Conservation (phyloP, 2,888 invertebrate genomes). For the Bombylius major region DNA sequence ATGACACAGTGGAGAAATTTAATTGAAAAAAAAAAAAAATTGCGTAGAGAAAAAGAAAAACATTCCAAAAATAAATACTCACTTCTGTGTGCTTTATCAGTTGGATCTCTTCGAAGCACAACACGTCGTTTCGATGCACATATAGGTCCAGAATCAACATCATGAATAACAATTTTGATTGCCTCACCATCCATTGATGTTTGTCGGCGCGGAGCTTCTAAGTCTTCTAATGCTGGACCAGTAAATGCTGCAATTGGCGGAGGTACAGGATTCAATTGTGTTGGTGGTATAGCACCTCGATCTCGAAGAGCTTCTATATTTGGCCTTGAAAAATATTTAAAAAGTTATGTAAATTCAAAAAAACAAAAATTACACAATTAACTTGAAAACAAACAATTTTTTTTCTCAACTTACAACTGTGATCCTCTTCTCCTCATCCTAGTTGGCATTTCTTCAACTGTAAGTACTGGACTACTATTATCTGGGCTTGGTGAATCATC, state of each 20-base stretch:
- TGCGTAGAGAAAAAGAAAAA: slow-evolving; percentile 16
- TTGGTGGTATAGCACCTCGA: slow-evolving; percentile 40
- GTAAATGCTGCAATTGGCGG: slow-evolving; percentile 34
- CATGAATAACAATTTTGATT: slow-evolving; percentile 85
- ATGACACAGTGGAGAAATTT: too few relatives aligned
- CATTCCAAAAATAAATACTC: slow-evolving; percentile 38
- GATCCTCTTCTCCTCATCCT: slow-evolving; percentile 67
- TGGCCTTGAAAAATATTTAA: slow-evolving; percentile 43
- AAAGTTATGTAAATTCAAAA: slow-evolving; percentile 14
- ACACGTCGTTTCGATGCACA: slow-evolving; percentile 60
- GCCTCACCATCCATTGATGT: slow-evolving; percentile 84
- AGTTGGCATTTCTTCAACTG: slow-evolving; percentile 60
- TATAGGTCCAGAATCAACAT: slow-evolving; percentile 64
- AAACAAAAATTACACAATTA: neutral
- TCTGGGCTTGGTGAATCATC: slow-evolving; percentile 44
- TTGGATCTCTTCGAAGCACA: slow-evolving; percentile 60
- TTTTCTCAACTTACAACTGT: slow-evolving; percentile 54
- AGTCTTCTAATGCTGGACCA: slow-evolving; percentile 46
- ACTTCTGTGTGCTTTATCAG: slow-evolving; percentile 79
- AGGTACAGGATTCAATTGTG: slow-evolving; percentile 34
- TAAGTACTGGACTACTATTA: slow-evolving; percentile 43
- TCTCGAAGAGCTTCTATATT: slow-evolving; percentile 55
- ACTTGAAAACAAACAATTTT: neutral
- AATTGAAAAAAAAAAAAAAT: too few relatives aligned
- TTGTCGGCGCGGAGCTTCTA: slow-evolving; percentile 55